These are phyloP conservation scores for Eubasilissa regina DNA, from an alignment of 1,140 invertebrate species.

Conservation along the genomic window DNA sequence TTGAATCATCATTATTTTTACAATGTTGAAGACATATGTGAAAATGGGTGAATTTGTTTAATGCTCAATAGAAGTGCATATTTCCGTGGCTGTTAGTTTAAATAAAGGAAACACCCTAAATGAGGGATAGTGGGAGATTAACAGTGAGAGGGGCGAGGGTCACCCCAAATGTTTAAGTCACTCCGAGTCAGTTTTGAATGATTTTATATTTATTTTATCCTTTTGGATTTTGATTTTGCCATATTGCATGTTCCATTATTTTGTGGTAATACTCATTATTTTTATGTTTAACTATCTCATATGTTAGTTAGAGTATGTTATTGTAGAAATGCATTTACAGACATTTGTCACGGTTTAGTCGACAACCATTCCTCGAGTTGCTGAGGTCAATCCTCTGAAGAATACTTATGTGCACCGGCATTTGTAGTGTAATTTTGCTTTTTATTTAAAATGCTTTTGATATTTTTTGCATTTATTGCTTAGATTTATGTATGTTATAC, in stretches of 20 bases:
- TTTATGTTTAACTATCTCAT: slow-evolving; percentile 68
- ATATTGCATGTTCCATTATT: slow-evolving; percentile 73
- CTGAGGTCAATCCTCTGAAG: neutral
- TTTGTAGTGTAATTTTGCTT: slow-evolving; percentile 50
- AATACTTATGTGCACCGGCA: slow-evolving; percentile 23
- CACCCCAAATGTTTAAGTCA: slow-evolving; percentile 34
- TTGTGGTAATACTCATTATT: slow-evolving; percentile 73
- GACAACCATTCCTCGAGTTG: slow-evolving; percentile 51
- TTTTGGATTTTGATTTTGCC: slow-evolving; percentile 64
- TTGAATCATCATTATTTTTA: slow-evolving; percentile 20
- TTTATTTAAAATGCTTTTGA: slow-evolving; percentile 53
- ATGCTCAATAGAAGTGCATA: slow-evolving; percentile 36
- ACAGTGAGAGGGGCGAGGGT: slow-evolving; percentile 28
- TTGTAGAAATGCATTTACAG: slow-evolving; percentile 70
- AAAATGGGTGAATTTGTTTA: neutral
- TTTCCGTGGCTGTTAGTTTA: slow-evolving; percentile 29
- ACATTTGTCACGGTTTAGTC: slow-evolving; percentile 66
- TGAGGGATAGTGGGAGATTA: slow-evolving; percentile 14
- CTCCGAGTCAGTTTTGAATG: slow-evolving; percentile 45
- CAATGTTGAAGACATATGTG: slow-evolving; percentile 42
- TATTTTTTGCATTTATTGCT: slow-evolving; percentile 54
- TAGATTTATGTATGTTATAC: slow-evolving; percentile 49
- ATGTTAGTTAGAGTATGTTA: slow-evolving; percentile 59
- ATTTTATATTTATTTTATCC: slow-evolving; percentile 41
- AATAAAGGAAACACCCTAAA: slow-evolving; percentile 11